These are phyloP conservation scores for Ctena decussata DNA, from an alignment of 2,888 invertebrate species.

Conservation along the genomic window DNA sequence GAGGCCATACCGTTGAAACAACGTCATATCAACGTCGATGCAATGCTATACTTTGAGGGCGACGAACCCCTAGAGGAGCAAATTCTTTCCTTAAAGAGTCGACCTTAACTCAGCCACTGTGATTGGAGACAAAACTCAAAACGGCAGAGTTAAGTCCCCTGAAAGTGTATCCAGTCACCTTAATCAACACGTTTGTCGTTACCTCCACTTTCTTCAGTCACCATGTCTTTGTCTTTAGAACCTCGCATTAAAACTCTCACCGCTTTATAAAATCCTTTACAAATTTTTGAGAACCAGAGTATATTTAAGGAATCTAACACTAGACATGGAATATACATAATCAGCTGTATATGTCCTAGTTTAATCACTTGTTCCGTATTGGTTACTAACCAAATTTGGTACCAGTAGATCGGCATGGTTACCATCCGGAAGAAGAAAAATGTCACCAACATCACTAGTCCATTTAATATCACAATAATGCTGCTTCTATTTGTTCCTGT, in stretches of 20 bases:
- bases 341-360: constrained; percentile 82
- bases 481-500: constrained; percentile 78
- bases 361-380: constrained; percentile 77
- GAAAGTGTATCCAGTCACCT: too few relatives aligned
- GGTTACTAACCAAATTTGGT: constrained; percentile 81
- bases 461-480: constrained; percentile 81
- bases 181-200: too few relatives aligned
- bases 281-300: constrained; percentile 85
- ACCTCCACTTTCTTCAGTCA: too few relatives aligned
- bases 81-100: too few relatives aligned
- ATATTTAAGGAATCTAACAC: constrained; percentile 84
- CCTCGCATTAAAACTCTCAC: constrained; percentile 29
- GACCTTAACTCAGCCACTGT: too few relatives aligned
- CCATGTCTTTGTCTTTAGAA: too few relatives aligned
- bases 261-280: constrained; percentile 79
- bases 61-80: too few relatives aligned
- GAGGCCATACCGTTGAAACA: too few relatives aligned
- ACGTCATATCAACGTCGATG: too few relatives aligned
- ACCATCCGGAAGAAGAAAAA: constrained; percentile 84
- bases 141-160: too few relatives aligned
- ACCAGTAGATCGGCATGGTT: constrained; percentile 85
- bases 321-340: constrained; percentile 83
- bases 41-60: too few relatives aligned
- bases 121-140: too few relatives aligned
- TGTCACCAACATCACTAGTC: constrained; percentile 82